Evolutionary conservation across 2,888 invertebrate genomes (phyloP), one percentile per base, ranked within the genome.

Genomic region (Scaptomyza cyrtandrae): DNA sequence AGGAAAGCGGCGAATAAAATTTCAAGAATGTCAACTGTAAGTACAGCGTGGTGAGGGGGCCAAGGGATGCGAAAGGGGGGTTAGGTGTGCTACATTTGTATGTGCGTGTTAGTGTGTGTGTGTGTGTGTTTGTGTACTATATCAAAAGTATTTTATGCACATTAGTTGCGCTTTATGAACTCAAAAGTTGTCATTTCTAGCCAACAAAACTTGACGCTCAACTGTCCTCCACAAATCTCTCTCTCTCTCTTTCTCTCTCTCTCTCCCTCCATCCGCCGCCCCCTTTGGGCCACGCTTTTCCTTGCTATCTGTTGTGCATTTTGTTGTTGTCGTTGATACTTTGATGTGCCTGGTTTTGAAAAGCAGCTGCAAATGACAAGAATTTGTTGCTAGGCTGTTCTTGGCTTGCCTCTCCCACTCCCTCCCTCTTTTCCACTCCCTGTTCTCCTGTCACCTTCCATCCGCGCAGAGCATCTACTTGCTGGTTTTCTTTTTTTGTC

Each of bases 161-260:
- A 85, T 85, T 85, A 85, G 85, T 88, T 88, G 88, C 84, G 85
- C 85, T 85, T 88, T 86, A 85, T 85, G 88, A 85, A 85, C 85
- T 85, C 79, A 66, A 86, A 86, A 86, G 86, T 84, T 85, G 88
- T 85, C 86, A 84, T 88, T 83, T 71, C 72, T 80, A 78, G 73
- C 75, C 81, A 84, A 66, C 71, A 80, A 78, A 78, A 84, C 79
- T 77, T 79, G 81, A 78, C 71, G 77, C 67, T 65, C 67, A 68
- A 67, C 76, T 67, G 73, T 73, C 73, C 65, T 56, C 60, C 53
- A 43, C 44, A n/a, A 16, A 24, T 24, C 1, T 13, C 14, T 3
- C 13, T 16, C 9, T 10, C 13, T 9, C 16, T 11, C 6, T 19
- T 2, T 19, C 19, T 19, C 19, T 19, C 19, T 19, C 19, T 24